phyloP scores from a whole-genome alignment of 1,140 invertebrate species.

The Listronotus bonariensis region DNA sequence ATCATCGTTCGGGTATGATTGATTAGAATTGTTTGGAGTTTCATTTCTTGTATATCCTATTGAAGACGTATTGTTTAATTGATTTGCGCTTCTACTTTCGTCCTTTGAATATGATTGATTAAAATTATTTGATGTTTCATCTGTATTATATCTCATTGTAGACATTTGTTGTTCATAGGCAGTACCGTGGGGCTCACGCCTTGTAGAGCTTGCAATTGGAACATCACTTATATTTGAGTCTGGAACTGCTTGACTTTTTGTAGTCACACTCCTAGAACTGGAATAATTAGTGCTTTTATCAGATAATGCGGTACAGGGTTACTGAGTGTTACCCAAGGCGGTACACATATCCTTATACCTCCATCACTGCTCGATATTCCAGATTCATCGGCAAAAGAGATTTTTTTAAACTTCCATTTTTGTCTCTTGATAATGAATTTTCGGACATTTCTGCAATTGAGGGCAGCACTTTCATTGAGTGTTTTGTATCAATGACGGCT shows the following conservation, averaged over 20 bases:
- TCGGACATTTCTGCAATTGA: slow-evolving; percentile 45
- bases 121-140: not conserved
- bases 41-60: too few species aligned
- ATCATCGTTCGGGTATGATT: not conserved
- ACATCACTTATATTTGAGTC: not conserved
- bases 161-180: too few species aligned
- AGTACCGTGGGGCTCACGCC: too few species aligned
- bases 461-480: slow-evolving; percentile 38
- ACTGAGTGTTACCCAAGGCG: slow-evolving; percentile 14
- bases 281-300: slow-evolving; percentile 21
- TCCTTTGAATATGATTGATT: not conserved
- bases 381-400: slow-evolving; percentile 8
- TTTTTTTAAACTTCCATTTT: slow-evolving; percentile 23
- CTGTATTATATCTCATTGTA: too few species aligned
- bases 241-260: slow-evolving; percentile 8
- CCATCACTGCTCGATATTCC: slow-evolving; percentile 9
- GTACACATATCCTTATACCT: slow-evolving; percentile 10
- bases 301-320: slow-evolving; percentile 18
- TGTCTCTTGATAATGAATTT: slow-evolving; percentile 19
- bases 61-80: too few species aligned
- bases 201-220: not conserved
- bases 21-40: too few species aligned
- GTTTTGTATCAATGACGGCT: slow-evolving; percentile 33
- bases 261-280: slow-evolving; percentile 16
- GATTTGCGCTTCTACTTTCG: too few species aligned